phyloP scores from a whole-genome alignment of 1,140 invertebrate species.

The Phocides pigmalion region DNA sequence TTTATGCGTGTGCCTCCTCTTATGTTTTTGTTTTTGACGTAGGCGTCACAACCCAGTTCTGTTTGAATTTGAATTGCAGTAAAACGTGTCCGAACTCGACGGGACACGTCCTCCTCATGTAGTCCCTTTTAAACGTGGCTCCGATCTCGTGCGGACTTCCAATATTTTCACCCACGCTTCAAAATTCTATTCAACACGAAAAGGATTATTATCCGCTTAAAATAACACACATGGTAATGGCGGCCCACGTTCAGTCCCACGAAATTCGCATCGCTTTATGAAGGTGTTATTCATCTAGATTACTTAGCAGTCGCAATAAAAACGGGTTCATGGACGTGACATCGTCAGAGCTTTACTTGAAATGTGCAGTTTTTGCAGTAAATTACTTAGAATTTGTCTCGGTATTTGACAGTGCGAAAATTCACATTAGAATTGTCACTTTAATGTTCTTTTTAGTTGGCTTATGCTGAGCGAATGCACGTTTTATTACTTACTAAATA shows the following conservation, averaged over 20 bases:
- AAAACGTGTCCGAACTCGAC: conserved; percentile 50
- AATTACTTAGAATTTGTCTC: conserved; percentile 60
- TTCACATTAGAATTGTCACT: conserved; percentile 58
- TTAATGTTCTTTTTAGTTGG: conserved; percentile 46
- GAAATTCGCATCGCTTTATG: conserved; percentile 61
- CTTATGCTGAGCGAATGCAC: conserved; percentile 55
- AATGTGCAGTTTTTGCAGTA: conserved; percentile 75
- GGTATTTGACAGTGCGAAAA: conserved; percentile 55
- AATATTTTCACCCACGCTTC: conserved; percentile 61
- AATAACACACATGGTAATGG: conserved; percentile 55
- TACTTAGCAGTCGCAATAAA: conserved; percentile 62
- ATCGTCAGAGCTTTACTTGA: conserved; percentile 55
- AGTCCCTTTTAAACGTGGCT: conserved; percentile 45
- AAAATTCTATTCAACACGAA: conserved; percentile 61
- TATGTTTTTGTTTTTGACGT: conserved; percentile 65
- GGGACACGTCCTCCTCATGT: conserved; percentile 48
- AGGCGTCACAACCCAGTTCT: conserved; percentile 67
- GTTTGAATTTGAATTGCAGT: conserved; percentile 59
- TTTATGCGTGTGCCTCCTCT: conserved; percentile 55
- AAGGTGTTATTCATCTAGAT: conserved; percentile 70
- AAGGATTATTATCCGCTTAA: conserved; percentile 55
- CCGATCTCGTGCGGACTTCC: conserved; percentile 44
- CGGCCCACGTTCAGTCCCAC: conserved; percentile 58
- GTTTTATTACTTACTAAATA: conserved; percentile 58
- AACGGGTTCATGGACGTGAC: conserved; percentile 63